These are phyloP conservation scores for Pinctada fucata DNA, from an alignment of 2,888 invertebrate genomes.

Conservation along the genomic window DNA sequence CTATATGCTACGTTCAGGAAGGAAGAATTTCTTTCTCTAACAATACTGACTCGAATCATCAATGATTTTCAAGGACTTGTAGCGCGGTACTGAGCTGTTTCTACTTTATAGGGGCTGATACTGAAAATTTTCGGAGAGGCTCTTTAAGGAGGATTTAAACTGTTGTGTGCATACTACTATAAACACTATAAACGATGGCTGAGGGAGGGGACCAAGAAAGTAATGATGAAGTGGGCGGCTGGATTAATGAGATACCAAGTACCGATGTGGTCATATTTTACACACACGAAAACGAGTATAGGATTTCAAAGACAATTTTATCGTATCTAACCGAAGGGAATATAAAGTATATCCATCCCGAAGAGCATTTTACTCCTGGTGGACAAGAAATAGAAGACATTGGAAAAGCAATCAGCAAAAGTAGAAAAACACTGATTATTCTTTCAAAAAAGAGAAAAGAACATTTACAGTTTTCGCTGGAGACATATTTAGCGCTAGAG, in stretches of 20 bases:
- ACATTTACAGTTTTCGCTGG: constrained; percentile 16
- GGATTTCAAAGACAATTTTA: constrained; percentile 29
- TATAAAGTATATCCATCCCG: constrained; percentile 15
- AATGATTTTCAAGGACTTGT: no score
- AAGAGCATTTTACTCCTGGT: neutral
- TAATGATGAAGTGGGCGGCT: neutral
- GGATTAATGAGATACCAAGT: neutral
- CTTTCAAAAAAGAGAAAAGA: constrained; percentile 22
- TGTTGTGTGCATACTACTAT: no score
- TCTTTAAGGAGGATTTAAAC: no score
- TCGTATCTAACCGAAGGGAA: neutral
- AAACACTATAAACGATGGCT: no score
- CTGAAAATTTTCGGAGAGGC: no score
- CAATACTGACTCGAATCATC: no score
- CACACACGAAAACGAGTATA: constrained; percentile 19
- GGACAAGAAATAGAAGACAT: neutral
- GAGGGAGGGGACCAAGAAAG: no score
- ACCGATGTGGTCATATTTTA: constrained; percentile 12
- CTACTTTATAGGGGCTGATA: no score
- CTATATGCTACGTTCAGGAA: no score
- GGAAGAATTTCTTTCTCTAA: no score
- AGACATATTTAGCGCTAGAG: constrained; percentile 27
- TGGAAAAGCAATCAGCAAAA: constrained; percentile 15
- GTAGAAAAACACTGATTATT: constrained; percentile 28
- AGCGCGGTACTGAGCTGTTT: no score